Conservation (phyloP, 2,113 vertebrate species). For the Fukomys damarensis region DNA sequence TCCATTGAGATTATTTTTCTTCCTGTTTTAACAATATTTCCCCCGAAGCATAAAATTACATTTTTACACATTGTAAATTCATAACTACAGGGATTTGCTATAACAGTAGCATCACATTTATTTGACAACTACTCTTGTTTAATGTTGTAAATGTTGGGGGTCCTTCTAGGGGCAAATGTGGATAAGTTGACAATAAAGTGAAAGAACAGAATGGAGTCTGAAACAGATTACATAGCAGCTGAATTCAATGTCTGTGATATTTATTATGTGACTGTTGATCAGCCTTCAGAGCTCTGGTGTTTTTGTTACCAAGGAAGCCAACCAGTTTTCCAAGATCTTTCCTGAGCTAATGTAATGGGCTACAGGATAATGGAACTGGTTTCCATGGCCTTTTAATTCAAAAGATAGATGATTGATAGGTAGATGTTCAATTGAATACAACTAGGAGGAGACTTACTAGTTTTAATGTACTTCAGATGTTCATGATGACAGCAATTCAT, state of each 20-base stretch:
- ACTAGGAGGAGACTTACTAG: background rate
- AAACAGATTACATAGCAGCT: background rate
- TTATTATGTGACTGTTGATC: background rate
- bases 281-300: background rate
- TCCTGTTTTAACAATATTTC: slow-evolving; percentile 49
- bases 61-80: slow-evolving; percentile 38
- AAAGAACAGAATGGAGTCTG: slow-evolving; percentile 18
- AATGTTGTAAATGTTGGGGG: background rate
- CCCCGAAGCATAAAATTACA: background rate
- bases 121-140: background rate
- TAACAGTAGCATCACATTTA: background rate
- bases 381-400: background rate
- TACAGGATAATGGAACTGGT: background rate
- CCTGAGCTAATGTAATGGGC: background rate
- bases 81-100: background rate
- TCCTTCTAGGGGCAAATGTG: background rate
- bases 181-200: background rate
- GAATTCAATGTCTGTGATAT: background rate
- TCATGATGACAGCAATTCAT: background rate
- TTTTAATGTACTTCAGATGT: slow-evolving; percentile 47
- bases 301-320: background rate
- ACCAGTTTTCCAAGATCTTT: background rate
- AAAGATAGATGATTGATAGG: background rate
- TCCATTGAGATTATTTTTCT: slow-evolving; percentile 13
- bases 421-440: background rate